These are phyloP conservation scores for Bostrychus sinensis DNA, from an alignment of 2,113 vertebrate species.

Conservation along the genomic window DNA sequence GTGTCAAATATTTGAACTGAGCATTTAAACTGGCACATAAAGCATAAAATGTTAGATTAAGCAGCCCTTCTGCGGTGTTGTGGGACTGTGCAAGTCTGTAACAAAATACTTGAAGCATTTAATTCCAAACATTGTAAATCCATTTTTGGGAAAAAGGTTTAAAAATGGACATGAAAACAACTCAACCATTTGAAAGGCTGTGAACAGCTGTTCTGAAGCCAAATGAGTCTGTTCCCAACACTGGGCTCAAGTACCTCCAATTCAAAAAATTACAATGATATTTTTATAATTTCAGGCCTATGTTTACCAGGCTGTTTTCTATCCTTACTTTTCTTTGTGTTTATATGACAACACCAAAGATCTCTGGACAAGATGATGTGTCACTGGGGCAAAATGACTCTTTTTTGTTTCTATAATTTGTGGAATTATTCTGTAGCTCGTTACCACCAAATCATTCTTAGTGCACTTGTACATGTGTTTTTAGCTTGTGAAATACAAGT, in stretches of 20 bases:
- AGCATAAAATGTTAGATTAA: constrained; percentile 16
- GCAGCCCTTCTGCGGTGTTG: constrained; percentile 21
- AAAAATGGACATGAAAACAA: constrained; percentile 21
- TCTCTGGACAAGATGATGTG: too few relatives aligned
- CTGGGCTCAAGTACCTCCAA: background rate
- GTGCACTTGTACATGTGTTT: too few relatives aligned
- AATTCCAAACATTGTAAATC: constrained; percentile 40
- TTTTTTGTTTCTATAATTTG: too few relatives aligned
- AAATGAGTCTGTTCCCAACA: constrained; percentile 2
- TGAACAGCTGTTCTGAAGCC: background rate
- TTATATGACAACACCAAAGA: too few relatives aligned
- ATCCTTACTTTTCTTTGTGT: too few relatives aligned
- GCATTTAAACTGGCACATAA: constrained; percentile 12
- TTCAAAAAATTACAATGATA: background rate
- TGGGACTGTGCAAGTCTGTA: constrained; percentile 19
- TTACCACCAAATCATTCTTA: too few relatives aligned
- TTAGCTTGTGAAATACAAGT: too few relatives aligned
- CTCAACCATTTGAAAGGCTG: constrained; percentile 29
- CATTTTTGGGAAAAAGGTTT: constrained; percentile 19
- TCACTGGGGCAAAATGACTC: too few relatives aligned
- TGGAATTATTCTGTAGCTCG: too few relatives aligned
- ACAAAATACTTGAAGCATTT: constrained; percentile 54
- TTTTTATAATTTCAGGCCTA: background rate
- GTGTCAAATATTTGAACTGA: constrained; percentile 21
- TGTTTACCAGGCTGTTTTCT: too few relatives aligned